These are phyloP conservation scores for Miniopterus natalensis DNA, from an alignment of 2,113 vertebrate species.

Conservation along the genomic window DNA sequence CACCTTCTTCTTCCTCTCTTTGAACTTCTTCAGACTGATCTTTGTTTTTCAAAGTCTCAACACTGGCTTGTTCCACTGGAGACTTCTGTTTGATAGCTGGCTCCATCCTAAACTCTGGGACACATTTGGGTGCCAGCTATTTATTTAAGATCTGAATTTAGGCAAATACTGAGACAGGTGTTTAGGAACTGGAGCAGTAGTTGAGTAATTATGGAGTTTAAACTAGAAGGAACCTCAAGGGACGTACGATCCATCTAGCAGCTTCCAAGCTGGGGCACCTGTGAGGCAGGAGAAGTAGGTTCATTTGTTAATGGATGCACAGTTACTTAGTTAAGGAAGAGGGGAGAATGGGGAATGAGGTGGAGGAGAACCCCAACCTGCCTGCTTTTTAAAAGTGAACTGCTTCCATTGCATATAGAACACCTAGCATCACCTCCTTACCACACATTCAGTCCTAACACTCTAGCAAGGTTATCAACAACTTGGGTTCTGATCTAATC, in stretches of 20 bases:
- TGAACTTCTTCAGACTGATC: slow-evolving; percentile 77
- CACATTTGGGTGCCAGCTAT: slow-evolving; percentile 68
- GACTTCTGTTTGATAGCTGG: slow-evolving; percentile 60
- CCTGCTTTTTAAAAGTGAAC: background rate
- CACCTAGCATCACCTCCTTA: background rate
- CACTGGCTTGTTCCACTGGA: slow-evolving; percentile 45
- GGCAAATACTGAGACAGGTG: slow-evolving; percentile 61
- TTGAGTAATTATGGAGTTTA: slow-evolving; percentile 44
- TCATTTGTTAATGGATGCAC: background rate
- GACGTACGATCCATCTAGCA: background rate
- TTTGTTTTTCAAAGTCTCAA: slow-evolving; percentile 79
- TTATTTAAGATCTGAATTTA: slow-evolving; percentile 71
- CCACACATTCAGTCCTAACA: background rate
- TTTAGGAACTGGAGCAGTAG: slow-evolving; percentile 62
- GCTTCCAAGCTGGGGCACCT: background rate
- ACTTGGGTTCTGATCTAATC: background rate
- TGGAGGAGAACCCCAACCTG: background rate
- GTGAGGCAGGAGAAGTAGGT: background rate
- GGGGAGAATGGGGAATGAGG: background rate
- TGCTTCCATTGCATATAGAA: background rate
- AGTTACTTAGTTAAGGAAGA: background rate
- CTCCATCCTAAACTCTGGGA: slow-evolving; percentile 65
- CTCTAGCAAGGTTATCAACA: background rate
- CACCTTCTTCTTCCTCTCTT: slow-evolving; percentile 70
- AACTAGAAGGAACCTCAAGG: background rate